Percentiles rank a stretch among this genome's conserved stretches.
Conservation (phyloP, 2,888 invertebrate species). For the Drosophila meridionalis region DNA sequence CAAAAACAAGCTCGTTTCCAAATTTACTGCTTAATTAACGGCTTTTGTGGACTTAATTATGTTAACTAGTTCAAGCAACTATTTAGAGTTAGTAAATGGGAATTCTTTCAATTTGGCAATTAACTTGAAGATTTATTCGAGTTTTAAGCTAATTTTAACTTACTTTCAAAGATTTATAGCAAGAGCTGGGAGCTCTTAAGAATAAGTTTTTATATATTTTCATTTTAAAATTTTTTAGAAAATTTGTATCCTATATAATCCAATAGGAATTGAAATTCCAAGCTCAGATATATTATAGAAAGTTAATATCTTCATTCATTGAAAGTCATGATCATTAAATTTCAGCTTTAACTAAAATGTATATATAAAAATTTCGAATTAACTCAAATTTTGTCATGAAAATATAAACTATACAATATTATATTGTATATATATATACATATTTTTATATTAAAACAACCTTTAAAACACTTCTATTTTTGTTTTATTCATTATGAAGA, state of each 20-base stretch:
- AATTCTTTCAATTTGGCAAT: too few species aligned
- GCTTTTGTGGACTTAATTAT: not conserved
- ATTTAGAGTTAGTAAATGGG: not conserved
- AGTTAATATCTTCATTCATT: too few species aligned
- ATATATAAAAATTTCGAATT: too few species aligned
- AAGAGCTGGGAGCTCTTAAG: not conserved
- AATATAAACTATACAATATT: too few species aligned
- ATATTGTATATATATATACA: too few species aligned
- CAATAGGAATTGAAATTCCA: too few species aligned
- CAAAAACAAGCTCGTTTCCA: conserved; percentile 21
- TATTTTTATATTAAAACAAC: too few species aligned
- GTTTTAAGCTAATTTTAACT: not conserved
- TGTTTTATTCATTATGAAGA: not conserved
- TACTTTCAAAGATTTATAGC: not conserved
- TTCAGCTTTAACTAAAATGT: not conserved
- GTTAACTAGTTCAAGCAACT: not conserved
- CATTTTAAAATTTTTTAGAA: too few species aligned
- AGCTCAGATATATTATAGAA: too few species aligned
- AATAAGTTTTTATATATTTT: too few species aligned
- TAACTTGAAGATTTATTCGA: not conserved
- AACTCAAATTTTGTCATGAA: too few species aligned
- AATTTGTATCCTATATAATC: too few species aligned
- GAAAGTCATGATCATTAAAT: not conserved
- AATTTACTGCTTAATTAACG: conserved; percentile 45
- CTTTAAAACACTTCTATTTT: not conserved